Evolutionary conservation across 2,113 vertebrate genomes (phyloP), one percentile per base, ranked within the genome.

Genomic region (Sus scrofa): DNA sequence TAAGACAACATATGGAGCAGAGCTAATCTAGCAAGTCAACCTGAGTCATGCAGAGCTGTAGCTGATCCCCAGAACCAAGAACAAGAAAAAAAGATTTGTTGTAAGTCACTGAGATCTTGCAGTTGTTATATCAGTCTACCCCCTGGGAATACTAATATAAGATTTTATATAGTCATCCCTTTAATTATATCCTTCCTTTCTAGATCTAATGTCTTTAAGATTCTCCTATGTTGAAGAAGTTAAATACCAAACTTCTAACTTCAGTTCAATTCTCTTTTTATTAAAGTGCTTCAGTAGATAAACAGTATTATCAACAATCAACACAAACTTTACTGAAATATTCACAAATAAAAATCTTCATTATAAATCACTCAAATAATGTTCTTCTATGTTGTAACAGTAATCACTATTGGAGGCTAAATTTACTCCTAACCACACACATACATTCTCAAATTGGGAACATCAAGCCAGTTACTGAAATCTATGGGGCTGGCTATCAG

Each of bases 281-380:
- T 98, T 97, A 96, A 95, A 97, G 95, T 95, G 44, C 87, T 93
- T 95, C 34, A 88, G 87, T 81, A 93, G 86, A 93, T 89, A 81
- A 95, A 97, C 73, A 95, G 30, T 92, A 60, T 86, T 83, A 91
- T 62, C 62, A 94, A 85, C 52, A 93, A 78, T 95, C 74, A 93
- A 73, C 54, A 83, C 63, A 94, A 94, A 89, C 30, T 68, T 95
- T 20, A 85, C 44, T 89, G 54, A 96, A 90, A 96, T 85, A 81
- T 73, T 91, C 77, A 97, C 73, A 96, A 85, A 83, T 88, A 82
- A 95, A 97, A 96, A 58, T 89, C 44, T 95, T 63, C 32, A 30
- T 81, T 85, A 92, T 52, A 89, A 95, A 67, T 94, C 86, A 73
- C 18, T 88, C 34, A 94, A 83, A 68, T 67, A 65, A 63, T 94